These are phyloP conservation scores for Corythoichthys haematopterus DNA, from an alignment of 2,113 vertebrate genomes.

Conservation along the genomic window DNA sequence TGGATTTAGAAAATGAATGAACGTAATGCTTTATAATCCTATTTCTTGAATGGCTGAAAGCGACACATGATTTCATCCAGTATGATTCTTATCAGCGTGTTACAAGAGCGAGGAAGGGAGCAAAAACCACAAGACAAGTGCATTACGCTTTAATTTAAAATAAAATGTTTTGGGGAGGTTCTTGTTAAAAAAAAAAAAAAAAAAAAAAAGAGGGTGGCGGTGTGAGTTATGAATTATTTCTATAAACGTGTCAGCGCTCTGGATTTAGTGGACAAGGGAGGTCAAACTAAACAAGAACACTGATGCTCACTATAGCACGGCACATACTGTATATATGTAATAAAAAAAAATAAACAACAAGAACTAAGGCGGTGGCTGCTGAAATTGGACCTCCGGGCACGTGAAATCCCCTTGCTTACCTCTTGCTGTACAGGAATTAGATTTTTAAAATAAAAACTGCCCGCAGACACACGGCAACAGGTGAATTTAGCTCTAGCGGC, in stretches of 20 bases:
- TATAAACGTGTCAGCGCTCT: constrained; percentile 39
- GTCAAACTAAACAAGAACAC: constrained; percentile 43
- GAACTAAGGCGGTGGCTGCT: constrained; percentile 21
- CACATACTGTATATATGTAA: constrained; percentile 7
- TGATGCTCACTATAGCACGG: constrained; percentile 14
- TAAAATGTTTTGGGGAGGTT: constrained; percentile 47
- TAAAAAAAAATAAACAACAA: constrained; percentile 1
- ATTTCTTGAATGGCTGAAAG: constrained; percentile 10
- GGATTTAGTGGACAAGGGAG: constrained; percentile 43
- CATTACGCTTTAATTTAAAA: constrained; percentile 43
- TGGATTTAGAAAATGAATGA: neutral
- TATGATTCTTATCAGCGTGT: constrained; percentile 34
- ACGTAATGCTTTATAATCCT: neutral
- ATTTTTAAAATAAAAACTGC: constrained; percentile 27
- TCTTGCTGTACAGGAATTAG: constrained; percentile 26
- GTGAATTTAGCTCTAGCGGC: constrained; percentile 41
- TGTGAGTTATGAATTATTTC: constrained; percentile 38
- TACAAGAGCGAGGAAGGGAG: constrained; percentile 33
- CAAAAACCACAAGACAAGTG: constrained; percentile 55
- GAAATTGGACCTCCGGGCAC: constrained; percentile 38
- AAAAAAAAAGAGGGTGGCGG: constrained; percentile 1
- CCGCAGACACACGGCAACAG: constrained; percentile 47
- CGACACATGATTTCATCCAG: constrained; percentile 27
- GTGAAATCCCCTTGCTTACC: constrained; percentile 35
- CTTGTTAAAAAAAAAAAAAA: constrained; percentile 18